Evolutionary conservation across 2,113 vertebrate species (phyloP).

Genomic region (Leucosticte australis): DNA sequence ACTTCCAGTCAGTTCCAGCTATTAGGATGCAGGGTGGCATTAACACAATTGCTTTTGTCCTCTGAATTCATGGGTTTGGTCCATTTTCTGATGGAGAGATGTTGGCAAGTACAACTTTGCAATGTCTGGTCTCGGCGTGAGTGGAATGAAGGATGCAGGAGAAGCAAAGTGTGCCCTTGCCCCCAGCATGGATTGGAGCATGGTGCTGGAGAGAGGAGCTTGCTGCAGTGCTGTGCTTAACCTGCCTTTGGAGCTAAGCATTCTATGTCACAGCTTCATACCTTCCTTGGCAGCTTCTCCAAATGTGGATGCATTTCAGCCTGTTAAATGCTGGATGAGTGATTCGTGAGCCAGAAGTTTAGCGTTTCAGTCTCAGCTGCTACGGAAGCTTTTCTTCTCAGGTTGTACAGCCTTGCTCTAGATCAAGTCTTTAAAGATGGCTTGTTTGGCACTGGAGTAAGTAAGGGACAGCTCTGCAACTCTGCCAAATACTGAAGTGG

Average conservation of each 20-base stretch:
- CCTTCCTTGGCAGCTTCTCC: background rate
- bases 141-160: background rate
- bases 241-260: background rate
- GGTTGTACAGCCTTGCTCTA: background rate
- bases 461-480: background rate
- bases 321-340: background rate
- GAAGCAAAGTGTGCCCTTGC: background rate
- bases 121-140: background rate
- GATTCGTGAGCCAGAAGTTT: background rate
- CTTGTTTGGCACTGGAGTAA: background rate
- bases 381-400: constrained; percentile 11
- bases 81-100: constrained; percentile 61
- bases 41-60: constrained; percentile 33
- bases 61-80: constrained; percentile 57
- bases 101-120: background rate
- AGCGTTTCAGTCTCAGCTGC: background rate
- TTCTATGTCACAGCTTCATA: background rate
- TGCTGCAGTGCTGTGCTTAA: background rate
- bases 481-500: background rate
- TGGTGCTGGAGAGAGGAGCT: constrained; percentile 4
- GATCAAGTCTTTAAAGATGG: background rate
- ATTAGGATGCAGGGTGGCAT: background rate
- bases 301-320: background rate
- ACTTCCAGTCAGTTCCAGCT: background rate
- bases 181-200: background rate